phyloP scores from a whole-genome alignment of 2,888 invertebrate species.

The Syrphus vitripennis region DNA sequence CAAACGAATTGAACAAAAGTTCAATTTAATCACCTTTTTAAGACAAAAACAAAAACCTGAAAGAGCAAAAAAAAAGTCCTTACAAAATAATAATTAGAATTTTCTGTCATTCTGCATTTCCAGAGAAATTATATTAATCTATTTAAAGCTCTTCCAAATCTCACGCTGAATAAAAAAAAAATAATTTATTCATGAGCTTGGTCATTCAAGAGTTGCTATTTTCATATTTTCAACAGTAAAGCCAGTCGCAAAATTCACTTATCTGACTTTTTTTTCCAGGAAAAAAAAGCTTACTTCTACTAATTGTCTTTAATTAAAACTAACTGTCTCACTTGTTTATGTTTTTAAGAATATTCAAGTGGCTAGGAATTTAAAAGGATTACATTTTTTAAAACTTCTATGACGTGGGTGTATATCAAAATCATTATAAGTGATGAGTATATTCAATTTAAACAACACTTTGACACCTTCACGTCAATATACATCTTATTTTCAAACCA shows the following conservation, averaged over 20 bases:
- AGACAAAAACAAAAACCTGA: too few relatives aligned
- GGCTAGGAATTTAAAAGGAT: background rate
- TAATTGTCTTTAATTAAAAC: slow-evolving; percentile 49
- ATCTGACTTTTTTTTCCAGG: background rate
- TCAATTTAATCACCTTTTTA: too few relatives aligned
- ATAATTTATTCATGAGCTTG: slow-evolving; percentile 61
- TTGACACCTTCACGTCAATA: too few relatives aligned
- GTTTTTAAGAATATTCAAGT: background rate
- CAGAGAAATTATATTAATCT: background rate
- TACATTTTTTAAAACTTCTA: too few relatives aligned
- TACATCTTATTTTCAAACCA: too few relatives aligned
- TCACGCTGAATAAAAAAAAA: slow-evolving; percentile 13
- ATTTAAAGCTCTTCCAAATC: background rate
- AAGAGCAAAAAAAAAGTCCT: background rate
- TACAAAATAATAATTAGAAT: slow-evolving; percentile 35
- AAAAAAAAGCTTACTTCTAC: background rate
- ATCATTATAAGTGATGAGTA: too few relatives aligned
- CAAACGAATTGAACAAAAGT: too few relatives aligned
- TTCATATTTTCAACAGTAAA: background rate
- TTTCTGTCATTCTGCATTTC: slow-evolving; percentile 25
- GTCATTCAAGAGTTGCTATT: slow-evolving; percentile 6
- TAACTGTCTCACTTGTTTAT: slow-evolving; percentile 31
- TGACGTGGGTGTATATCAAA: too few relatives aligned
- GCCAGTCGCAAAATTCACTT: slow-evolving; percentile 11
- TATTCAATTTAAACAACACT: too few relatives aligned